Evolutionary conservation across 2,888 invertebrate species (phyloP), one percentile per base, ranked within the genome.

Genomic region (Theodoxus fluviatilis): DNA sequence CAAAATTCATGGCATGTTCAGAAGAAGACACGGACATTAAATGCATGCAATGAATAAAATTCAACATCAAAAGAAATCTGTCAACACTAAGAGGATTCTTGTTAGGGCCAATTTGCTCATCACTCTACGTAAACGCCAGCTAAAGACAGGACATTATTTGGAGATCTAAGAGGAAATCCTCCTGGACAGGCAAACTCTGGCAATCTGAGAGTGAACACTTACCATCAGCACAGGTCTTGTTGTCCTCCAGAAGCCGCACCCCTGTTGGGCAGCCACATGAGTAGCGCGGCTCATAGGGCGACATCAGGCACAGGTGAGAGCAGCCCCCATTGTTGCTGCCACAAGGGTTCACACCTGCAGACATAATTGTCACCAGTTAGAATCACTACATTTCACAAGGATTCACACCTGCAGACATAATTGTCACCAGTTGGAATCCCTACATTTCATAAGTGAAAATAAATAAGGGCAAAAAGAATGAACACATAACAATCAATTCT

Each of bases 191-290:
- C n/a, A n/a, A n/a, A n/a, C n/a, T n/a, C n/a, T n/a, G n/a, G n/a
- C n/a, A n/a, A 18, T 18, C n/a, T n/a, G 6, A 4, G n/a, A 52
- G n/a, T 18, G 12, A 33, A 22, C 40, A 76, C 80, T 79, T 81
- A 88, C 90, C 92, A 81, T 92, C 90, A 67, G 93, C 93, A 86
- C 97, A 98, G 0, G 92, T 93, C 77, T 90, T 91, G 73, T 91
- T 91, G 83, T 96, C 94, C 68, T 90, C 90, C 28, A 91, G 90
- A 52, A 97, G 88, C 83, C 95, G 95, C 40, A 87, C 85, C 88
- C 93, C 94, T 68, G 95, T 92, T 47, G 95, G 94, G 87, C 97
- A 98, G 12, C 93, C 93, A 85, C 97, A 98, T 0, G 93, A 91
- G 78, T 91, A 92, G 72, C 77, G 75, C 28, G 83, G 1, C n/a